Evolutionary conservation across 2,113 vertebrate species (phyloP), one percentile per base, ranked within the genome.

Genomic region (Machaerirhynchus nigripectus): DNA sequence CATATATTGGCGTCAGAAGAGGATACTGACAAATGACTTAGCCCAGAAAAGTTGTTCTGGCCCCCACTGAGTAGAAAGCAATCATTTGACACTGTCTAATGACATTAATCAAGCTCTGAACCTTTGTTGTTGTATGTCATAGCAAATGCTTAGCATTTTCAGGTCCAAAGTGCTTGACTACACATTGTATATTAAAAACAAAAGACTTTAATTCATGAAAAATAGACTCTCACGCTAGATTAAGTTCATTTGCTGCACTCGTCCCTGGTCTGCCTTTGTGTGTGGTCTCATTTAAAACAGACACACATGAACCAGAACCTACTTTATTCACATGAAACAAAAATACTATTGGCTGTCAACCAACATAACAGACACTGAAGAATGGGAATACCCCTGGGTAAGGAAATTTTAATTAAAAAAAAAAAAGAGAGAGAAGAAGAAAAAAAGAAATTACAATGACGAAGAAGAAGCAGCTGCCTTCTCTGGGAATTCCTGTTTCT

Each of bases 141-240:
- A 95, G 95, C 86, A 95, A 96, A 96, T 46, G 28, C 88, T 96
- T 84, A 89, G 65, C 52, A 75, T 90, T 95, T 94, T 75, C 88
- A 95, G 83, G 83, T 89, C 95, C 73, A 73, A 94, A 96, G 76
- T 95, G 80, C 83, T 93, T 93, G 90, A 84, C 88, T 90, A 94
- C 85, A 90, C 92, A 87, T 81, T 92, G 68, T 82, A 82, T 70
- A 92, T 90, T 94, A 97, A 95, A 97, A 96, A 86, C 90, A 96
- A 96, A 96, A 94, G 90, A 96, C 92, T 93, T 95, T 90, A 96
- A 96, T 96, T 94, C 95, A 94, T 93, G 96, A 93, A 96, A 96
- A 95, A 90, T 89, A 93, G 92, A 90, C 92, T 96, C 93, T 96
- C 95, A 96, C 40, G 88, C 88, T 96, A 95, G 83, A 96, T 96